Conservation (phyloP, 2,113 vertebrate species). For the Solea senegalensis region DNA sequence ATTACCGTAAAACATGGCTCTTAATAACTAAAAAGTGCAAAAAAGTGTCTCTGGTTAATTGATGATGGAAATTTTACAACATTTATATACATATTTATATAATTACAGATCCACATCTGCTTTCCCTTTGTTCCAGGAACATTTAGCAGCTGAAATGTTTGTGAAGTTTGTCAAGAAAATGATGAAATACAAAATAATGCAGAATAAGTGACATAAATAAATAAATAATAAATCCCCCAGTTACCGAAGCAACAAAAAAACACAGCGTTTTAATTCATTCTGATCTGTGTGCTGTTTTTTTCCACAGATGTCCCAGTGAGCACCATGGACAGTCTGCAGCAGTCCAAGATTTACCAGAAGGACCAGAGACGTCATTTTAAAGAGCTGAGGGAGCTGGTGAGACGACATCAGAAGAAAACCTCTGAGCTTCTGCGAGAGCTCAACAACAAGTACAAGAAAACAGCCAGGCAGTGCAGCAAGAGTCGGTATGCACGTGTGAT, state of each 20-base stretch:
- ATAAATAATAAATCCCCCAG: neutral
- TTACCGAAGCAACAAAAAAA: neutral
- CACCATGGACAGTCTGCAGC: conserved; percentile 90
- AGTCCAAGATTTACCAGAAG: conserved; percentile 92
- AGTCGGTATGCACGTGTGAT: conserved; percentile 82
- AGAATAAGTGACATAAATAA: neutral
- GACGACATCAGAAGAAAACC: conserved; percentile 97
- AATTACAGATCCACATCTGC: too few species aligned
- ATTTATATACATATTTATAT: too few species aligned
- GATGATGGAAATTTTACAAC: too few species aligned
- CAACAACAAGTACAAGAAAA: conserved; percentile 82
- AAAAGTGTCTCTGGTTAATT: too few species aligned
- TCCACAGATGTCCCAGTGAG: conserved; percentile 88
- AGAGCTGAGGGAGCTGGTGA: conserved; percentile 96
- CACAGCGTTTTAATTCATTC: neutral
- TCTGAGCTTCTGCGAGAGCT: conserved; percentile 75
- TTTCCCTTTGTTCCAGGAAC: too few species aligned
- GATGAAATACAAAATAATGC: too few species aligned
- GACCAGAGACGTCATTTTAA: conserved; percentile 97
- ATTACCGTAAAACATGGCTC: too few species aligned
- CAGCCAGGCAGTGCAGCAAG: conserved; percentile 90
- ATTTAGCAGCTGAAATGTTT: too few species aligned
- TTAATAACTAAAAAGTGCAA: too few species aligned
- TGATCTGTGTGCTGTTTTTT: neutral
- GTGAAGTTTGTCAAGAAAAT: too few species aligned